Evolutionary conservation across 2,888 invertebrate species (phyloP).

Genomic region (Caenorhabditis uteleia): DNA sequence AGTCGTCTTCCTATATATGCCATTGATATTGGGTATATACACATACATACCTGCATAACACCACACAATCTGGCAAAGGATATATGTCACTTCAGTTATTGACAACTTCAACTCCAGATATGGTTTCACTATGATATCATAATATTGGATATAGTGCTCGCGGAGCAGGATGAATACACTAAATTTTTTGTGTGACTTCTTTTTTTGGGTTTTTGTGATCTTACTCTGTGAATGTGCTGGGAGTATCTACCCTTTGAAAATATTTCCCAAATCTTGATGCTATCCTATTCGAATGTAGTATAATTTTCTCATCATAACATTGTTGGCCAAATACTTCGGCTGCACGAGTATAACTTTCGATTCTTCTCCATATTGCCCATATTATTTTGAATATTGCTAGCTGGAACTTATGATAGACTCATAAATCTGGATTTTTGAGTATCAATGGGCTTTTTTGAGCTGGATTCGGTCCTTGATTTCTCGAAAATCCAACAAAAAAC

Average conservation of each 20-base stretch:
- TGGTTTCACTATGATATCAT: conserved; percentile 6
- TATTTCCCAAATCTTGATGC: conserved; percentile 8
- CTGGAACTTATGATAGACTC: too few species aligned
- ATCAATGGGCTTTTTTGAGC: too few species aligned
- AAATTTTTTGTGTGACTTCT: too few species aligned
- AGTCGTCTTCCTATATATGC: too few species aligned
- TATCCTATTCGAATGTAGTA: conserved; percentile 9
- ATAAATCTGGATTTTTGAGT: too few species aligned
- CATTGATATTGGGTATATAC: too few species aligned
- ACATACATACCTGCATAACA: conserved; percentile 32
- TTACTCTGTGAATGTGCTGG: too few species aligned
- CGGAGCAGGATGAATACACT: neutral
- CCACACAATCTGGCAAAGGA: conserved; percentile 28
- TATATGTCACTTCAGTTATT: conserved; percentile 7
- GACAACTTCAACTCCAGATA: conserved; percentile 13
- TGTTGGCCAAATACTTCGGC: conserved; percentile 10
- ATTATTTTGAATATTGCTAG: conserved; percentile 28
- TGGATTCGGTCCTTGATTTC: too few species aligned
- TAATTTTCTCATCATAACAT: conserved; percentile 16
- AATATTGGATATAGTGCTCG: conserved; percentile 4
- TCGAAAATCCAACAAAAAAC: too few species aligned
- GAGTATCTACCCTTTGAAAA: too few species aligned
- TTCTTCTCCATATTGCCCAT: conserved; percentile 29
- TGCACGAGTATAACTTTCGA: conserved; percentile 14
- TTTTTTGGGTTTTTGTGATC: conserved; percentile 1